Evolutionary conservation across 2,797 vertebrate genomes (phyloP), one percentile per base, ranked within the genome.

Genomic region (Gymnothorax javanicus): DNA sequence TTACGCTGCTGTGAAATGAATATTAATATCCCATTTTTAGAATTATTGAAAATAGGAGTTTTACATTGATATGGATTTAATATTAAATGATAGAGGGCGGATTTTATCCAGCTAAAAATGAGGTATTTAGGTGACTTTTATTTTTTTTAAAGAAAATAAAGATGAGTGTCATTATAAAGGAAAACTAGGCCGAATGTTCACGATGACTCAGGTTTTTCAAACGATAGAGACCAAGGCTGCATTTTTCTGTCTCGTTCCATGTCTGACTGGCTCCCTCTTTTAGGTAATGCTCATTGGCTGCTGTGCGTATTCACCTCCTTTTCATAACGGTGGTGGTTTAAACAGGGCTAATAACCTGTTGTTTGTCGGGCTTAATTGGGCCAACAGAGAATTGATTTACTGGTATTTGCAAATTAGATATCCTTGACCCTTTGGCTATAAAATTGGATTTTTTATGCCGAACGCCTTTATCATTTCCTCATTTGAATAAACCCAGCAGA

Each of bases 301-400:
- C 86, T 77, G 13, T 2, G 57, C 75, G 84, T 60, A 75, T 84
- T 69, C 86, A 84, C 27, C 71, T 87, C 86, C 52, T 67, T 64
- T 84, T 82, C 82, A 84, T 87, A 87, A 84, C 67, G 12, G 52
- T 77, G 20, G 82, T 75, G 86, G 86, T 87, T 82, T 84, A 75
- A 87, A 84, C 86, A 59, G 62, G 59, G 57, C 56, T 84, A 84
- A 87, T 75, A 57, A 23, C 11, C 71, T 82, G 23, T 84, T 87
- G 82, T 73, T 77, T 87, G 67, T 33, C 6, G 81, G 54, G 0
- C 56, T 60, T 87, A 84, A 87, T 87, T 84, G 82, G 86, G 25
- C 82, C 67, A 25, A 60, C 23, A 27, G 86, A 67, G 82, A 87
- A 75, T 84, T 87, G 56, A 60, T 75, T 75, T 62, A 43, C 82